Conservation (phyloP, 1,140 invertebrate species). For the Stenopsyche tienmushanensis region DNA sequence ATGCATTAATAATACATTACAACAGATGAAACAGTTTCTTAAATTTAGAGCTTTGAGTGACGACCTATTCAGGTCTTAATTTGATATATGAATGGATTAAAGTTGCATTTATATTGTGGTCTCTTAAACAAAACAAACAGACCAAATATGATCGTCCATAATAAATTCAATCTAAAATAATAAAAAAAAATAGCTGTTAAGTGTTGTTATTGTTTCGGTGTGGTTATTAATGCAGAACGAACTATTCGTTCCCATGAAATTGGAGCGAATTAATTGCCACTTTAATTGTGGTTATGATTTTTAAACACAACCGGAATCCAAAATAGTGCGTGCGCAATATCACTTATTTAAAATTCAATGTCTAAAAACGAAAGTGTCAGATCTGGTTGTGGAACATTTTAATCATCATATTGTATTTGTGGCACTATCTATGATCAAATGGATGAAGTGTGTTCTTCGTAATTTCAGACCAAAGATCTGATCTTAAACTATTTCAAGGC, state of each 20-base stretch:
- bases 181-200: neutral
- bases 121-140: neutral
- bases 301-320: too few species aligned
- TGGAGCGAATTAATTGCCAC: too few species aligned
- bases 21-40: too few species aligned
- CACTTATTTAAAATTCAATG: neutral
- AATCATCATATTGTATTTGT: neutral
- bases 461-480: too few species aligned
- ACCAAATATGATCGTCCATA: neutral
- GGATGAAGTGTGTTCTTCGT: too few species aligned
- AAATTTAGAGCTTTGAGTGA: too few species aligned
- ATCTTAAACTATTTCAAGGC: too few species aligned
- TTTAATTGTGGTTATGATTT: too few species aligned
- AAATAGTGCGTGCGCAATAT: neutral
- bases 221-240: neutral
- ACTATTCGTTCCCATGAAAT: neutral
- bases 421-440: too few species aligned
- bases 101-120: neutral
- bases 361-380: neutral
- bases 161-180: neutral
- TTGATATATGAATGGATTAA: neutral
- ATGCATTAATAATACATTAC: too few species aligned
- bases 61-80: too few species aligned
- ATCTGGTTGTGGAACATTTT: neutral
- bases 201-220: neutral